Evolutionary conservation across 2,888 invertebrate species (phyloP).

Genomic region (Cheilosia vernalis): DNA sequence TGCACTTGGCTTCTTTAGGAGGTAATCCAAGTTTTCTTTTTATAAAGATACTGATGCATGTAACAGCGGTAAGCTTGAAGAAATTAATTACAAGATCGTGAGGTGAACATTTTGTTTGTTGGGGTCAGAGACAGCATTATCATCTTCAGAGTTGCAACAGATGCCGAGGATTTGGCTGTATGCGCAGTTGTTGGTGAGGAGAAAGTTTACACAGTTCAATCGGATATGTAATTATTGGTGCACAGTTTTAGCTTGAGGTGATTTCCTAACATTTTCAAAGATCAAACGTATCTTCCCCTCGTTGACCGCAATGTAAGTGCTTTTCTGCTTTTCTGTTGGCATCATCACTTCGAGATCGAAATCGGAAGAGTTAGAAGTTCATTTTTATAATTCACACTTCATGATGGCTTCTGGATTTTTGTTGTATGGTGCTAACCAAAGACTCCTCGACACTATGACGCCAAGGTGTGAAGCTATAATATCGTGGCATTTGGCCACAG

Average conservation of each 20-base stretch:
- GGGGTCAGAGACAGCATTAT: background rate
- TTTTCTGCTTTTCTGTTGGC: background rate
- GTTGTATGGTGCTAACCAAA: too few relatives aligned
- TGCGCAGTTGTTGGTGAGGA: background rate
- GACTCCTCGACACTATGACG: background rate
- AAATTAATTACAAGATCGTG: slow-evolving; percentile 72
- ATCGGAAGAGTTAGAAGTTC: background rate
- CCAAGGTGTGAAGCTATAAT: background rate
- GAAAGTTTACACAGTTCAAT: background rate
- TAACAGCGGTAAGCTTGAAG: slow-evolving; percentile 30
- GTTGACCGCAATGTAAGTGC: too few relatives aligned
- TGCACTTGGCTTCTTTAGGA: background rate
- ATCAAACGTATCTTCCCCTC: too few relatives aligned
- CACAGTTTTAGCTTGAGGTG: background rate
- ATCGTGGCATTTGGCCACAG: background rate
- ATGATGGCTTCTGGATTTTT: background rate
- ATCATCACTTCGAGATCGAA: background rate
- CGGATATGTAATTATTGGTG: background rate
- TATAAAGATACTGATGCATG: background rate
- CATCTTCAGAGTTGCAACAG: background rate
- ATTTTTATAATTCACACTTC: background rate
- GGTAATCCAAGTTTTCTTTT: background rate
- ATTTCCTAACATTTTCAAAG: background rate
- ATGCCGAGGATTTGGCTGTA: background rate
- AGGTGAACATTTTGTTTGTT: slow-evolving; percentile 47